These are phyloP conservation scores for Stenichneumon culpator DNA, from an alignment of 2,888 invertebrate genomes.

Conservation along the genomic window DNA sequence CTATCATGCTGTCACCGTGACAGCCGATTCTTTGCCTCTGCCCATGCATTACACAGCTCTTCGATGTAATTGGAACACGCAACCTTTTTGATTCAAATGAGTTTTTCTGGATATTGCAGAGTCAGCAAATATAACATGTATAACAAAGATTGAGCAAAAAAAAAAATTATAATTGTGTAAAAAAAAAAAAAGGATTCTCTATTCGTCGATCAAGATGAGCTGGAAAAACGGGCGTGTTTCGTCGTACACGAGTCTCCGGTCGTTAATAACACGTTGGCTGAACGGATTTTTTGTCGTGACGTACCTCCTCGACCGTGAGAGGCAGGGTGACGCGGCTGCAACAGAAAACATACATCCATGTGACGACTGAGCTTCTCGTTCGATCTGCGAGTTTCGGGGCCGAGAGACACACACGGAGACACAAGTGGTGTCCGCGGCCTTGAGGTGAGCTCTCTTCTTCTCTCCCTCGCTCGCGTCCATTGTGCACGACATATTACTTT, in stretches of 20 bases:
- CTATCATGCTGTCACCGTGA: constrained; percentile 27
- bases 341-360: constrained; percentile 81
- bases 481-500: background rate
- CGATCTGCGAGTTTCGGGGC: background rate
- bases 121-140: constrained; percentile 22
- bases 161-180: background rate
- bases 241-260: constrained; percentile 17
- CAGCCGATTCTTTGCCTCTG: constrained; percentile 8
- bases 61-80: constrained; percentile 1
- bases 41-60: background rate
- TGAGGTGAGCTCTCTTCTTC: constrained; percentile 5
- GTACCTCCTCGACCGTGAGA: constrained; percentile 98
- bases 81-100: constrained; percentile 14
- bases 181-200: constrained; percentile 16
- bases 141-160: background rate
- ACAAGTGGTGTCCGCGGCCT: constrained; percentile 37
- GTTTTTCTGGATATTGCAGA: constrained; percentile 27
- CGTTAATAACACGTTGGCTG: constrained; percentile 68
- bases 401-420: constrained; percentile 18
- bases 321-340: constrained; percentile 97
- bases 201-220: background rate
- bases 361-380: constrained; percentile 34
- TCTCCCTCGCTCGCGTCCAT: constrained; percentile 18
- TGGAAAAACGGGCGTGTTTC: constrained; percentile 1
- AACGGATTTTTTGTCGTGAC: constrained; percentile 79